These are phyloP conservation scores for Microtus montanus DNA, from an alignment of 2,113 vertebrate genomes.

Conservation along the genomic window DNA sequence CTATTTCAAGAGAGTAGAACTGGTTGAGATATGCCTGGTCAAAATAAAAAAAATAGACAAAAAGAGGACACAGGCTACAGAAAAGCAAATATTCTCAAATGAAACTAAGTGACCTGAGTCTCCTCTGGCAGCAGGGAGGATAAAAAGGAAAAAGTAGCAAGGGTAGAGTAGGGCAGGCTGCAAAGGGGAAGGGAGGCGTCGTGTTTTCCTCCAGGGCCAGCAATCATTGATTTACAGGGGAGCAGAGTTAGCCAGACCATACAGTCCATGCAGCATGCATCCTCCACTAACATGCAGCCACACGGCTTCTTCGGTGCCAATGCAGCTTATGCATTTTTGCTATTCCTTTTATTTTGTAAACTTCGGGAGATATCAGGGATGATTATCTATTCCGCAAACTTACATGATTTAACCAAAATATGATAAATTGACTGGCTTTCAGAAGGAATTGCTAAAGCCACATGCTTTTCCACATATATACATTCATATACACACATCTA, in stretches of 20 bases:
- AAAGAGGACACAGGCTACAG: constrained; percentile 31
- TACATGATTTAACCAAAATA: neutral
- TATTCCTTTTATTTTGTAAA: constrained; percentile 6
- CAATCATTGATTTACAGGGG: neutral
- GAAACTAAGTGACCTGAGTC: neutral
- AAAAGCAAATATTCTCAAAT: constrained; percentile 3
- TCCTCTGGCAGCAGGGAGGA: neutral
- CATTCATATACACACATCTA: neutral
- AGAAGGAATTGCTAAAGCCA: neutral
- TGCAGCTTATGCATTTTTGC: neutral
- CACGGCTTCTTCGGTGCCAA: neutral
- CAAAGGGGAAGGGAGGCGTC: neutral
- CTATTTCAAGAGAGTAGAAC: constrained; percentile 82
- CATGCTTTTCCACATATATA: neutral
- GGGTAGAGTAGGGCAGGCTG: neutral
- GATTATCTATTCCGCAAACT: too few species aligned
- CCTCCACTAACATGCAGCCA: neutral
- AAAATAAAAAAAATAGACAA: constrained; percentile 38
- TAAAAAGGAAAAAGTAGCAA: neutral
- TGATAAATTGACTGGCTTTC: neutral
- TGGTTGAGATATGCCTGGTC: constrained; percentile 83
- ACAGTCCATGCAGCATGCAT: neutral
- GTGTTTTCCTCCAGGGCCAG: neutral
- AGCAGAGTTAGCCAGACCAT: neutral
- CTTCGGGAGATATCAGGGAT: neutral